Base-by-base conservation (phyloP, 37 sponge, comb jelly and placozoan species). In the Beroe forskalii region DNA sequence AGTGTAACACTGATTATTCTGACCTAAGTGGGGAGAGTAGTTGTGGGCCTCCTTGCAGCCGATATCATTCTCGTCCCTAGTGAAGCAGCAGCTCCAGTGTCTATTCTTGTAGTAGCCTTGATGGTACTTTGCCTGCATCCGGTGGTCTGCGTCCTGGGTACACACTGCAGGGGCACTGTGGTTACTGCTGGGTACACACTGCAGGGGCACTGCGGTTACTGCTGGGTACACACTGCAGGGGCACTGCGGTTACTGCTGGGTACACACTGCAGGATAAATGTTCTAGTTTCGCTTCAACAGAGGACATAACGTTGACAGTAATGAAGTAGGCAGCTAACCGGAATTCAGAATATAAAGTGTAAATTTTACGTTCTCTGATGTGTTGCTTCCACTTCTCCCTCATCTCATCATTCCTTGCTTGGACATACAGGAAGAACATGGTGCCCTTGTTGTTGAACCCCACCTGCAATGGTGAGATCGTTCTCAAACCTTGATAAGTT, bases 381-480 rank as follows among this genome's bases (percentile, higher is more conserved):
- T 80, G 25, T 6, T 38, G 4, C 44, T 44, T 80, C 86, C 86
- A 80, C 3, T 2, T 9, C 42, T 41, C 44, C 48, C 55, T 80
- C 86, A 80, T 80, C 24, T 80, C 86, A 9, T 80, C 40, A 44
- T 22, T n/a, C 25, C 42, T 44, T 12, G 86, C 86, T 80, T 80
- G 86, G 31, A 80, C 42, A 24, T 80, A 80, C 86, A 80, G 55
- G 48, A 33, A 38, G 22, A 30, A 43, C 44, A 80, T 80, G 8
- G 12, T 80, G 24, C 55, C 86, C 40, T 80, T 80, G 37, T 80
- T 37, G 1, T 42, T n/a, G 35, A 33, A 80, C 30, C 86, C 86
- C 0, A 80, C 86, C 86, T 80, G 86, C 66, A n/a, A n/a, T n/a
- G n/a, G n/a, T n/a, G n/a, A n/a, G n/a, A n/a, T n/a, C n/a, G n/a